Evolutionary conservation across 2,113 vertebrate genomes (phyloP), one percentile per base, ranked within the genome.

Genomic region (Connochaetes taurinus): DNA sequence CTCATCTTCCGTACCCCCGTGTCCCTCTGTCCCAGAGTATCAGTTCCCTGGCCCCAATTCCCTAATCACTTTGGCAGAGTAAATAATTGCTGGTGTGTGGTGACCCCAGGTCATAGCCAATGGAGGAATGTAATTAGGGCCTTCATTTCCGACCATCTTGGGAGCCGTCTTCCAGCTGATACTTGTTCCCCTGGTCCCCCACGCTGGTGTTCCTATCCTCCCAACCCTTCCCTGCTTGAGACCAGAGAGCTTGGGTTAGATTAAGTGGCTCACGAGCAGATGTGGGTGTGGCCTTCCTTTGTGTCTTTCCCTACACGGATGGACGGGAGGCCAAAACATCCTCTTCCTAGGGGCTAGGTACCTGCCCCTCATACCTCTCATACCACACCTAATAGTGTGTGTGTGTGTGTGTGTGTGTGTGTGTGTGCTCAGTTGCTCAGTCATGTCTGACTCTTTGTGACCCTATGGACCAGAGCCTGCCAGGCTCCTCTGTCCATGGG

Each of bases 11-110:
- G 0, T n/a, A 80, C 47, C 74, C 86, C 53, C n/a, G 2, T 12
- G 50, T 95, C 86, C 81, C 71, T 96, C 91, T 95, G 71, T 36
- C 87, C 95, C 74, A 89, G 33, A 67, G 58, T 62, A 62, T 78
- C 97, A 84, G 10, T 95, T 92, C 97, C 95, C 93, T 76, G 96
- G 97, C 98, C 98, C 96, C 82, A 98, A 98, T 98, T 98, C 98
- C 98, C 97, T 97, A 90, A 95, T 98, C n/a, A 76, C 96, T 98
- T 97, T 96, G 53, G 3, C 0, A 97, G 83, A 96, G 8, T 96
- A 98, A 98, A 97, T 98, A 17, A 21, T 94, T 82, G 92, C 96
- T 76, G 87, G 58, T 96, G 96, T 13, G 15, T 94, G 84, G 95
- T 92, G 97, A 98, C 97, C 95, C 93, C 21, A 94, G 98, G 97